phyloP scores from a whole-genome alignment of 2,113 vertebrate species.

The Odontophorus gujanensis region DNA sequence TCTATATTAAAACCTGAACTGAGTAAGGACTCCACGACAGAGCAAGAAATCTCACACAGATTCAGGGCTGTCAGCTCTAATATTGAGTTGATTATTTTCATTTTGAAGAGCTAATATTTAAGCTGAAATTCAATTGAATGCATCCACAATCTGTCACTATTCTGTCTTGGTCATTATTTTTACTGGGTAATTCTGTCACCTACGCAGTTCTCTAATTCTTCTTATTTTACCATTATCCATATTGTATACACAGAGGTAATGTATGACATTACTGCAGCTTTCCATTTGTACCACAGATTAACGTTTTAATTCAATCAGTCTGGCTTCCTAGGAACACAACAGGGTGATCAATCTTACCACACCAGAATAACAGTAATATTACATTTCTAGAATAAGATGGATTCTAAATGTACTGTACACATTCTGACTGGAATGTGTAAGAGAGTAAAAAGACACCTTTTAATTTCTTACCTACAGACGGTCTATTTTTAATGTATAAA shows the following conservation, averaged over 20 bases:
- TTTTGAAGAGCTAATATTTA: constrained; percentile 55
- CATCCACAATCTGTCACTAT: constrained; percentile 22
- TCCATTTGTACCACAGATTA: constrained; percentile 56
- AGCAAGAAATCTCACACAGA: not conserved
- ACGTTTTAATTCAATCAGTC: constrained; percentile 60
- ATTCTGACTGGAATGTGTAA: not conserved
- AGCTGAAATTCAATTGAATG: constrained; percentile 36
- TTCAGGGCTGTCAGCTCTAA: constrained; percentile 35
- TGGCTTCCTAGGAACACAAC: not conserved
- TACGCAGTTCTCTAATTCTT: constrained; percentile 13
- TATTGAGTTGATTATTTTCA: constrained; percentile 37
- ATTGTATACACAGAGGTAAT: constrained; percentile 22
- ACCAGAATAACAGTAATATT: constrained; percentile 58
- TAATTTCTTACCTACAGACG: constrained; percentile 1
- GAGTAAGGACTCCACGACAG: not conserved
- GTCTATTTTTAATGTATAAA: not conserved
- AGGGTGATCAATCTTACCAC: constrained; percentile 37
- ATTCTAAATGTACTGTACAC: constrained; percentile 35
- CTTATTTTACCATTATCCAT: constrained; percentile 41
- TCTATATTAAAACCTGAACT: not conserved
- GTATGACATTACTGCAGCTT: constrained; percentile 30
- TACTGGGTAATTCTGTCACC: constrained; percentile 43
- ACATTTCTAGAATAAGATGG: constrained; percentile 47
- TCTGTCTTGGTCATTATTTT: constrained; percentile 17
- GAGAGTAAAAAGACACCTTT: constrained; percentile 19